Evolutionary conservation across 2,797 vertebrate species (phyloP), one percentile per base, ranked within the genome.

Genomic region (Lithobates sylvaticus): DNA sequence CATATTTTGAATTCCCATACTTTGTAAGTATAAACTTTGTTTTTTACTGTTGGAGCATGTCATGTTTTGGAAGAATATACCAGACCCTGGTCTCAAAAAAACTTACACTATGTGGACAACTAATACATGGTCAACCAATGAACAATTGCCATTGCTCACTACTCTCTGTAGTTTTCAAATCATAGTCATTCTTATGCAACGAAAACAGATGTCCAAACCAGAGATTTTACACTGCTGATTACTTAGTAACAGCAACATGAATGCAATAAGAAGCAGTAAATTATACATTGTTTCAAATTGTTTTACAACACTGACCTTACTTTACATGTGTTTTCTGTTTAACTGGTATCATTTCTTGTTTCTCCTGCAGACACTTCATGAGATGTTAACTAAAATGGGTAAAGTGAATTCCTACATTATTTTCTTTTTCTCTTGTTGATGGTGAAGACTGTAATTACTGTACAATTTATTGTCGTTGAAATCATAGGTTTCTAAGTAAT

Each of bases 401-500:
- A 81, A 65, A 76, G 10, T 34, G 65, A 47, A 76, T 69, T 70
- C 64, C 36, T 26, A 26, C 32, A 70, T 71, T 77, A 32, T 27
- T 69, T 50, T 26, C n/a, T 21, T n/a, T n/a, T 54, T 39, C 21
- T 8, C 23, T 78, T 83, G 76, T 65, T 74, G 75, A 64, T 64
- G 23, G 10, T 29, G 9, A 5, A 78, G 50, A n/a, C 75, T 79
- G 34, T 74, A 79, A 87, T 87, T 78, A 77, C 65, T 50, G 39
- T 0, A 76, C 27, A 78, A 34, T 73, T 77, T 87, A 77, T 87
- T 83, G 75, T 16, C 73, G 36, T 13, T 27, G 12, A 78, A 83
- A 83, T 87, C 54, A 74, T 39, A 87, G 75, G 54, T 69, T 87
- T 44, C 68, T 23, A 7, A 65, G 79, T 73, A 83, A 82, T 72